A percentile compares a stretch with the other conserved stretches of the same genome.
These are phyloP conservation scores for Aricia artaxerxes DNA, from an alignment of 2,888 invertebrate genomes.

Conservation along the genomic window DNA sequence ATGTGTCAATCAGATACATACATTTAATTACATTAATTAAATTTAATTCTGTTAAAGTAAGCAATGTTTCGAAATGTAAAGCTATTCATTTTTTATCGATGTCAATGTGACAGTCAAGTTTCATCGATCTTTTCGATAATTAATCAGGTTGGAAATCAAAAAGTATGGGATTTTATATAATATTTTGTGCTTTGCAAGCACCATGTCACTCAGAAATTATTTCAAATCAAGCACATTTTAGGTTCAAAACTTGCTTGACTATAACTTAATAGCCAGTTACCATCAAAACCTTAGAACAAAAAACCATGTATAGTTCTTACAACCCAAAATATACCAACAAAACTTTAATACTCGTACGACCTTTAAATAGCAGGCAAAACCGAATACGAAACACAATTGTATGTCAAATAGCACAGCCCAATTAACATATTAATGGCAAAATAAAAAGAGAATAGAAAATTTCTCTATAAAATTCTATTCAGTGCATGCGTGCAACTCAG, in stretches of 20 bases:
- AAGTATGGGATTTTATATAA: too few relatives aligned
- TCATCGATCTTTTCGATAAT: too few relatives aligned
- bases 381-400: neutral
- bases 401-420: constrained; percentile 1
- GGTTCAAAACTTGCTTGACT: too few relatives aligned
- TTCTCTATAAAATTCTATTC: constrained; percentile 24
- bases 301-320: too few relatives aligned
- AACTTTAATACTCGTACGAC: neutral
- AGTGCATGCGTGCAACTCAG: constrained; percentile 22
- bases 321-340: neutral
- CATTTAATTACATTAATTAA: neutral
- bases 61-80: neutral
- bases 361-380: neutral
- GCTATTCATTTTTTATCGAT: too few relatives aligned
- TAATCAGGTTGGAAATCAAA: too few relatives aligned
- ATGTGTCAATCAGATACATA: neutral
- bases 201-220: too few relatives aligned
- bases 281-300: too few relatives aligned
- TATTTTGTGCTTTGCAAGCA: too few relatives aligned
- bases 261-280: too few relatives aligned
- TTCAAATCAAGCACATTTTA: too few relatives aligned
- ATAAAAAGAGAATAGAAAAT: neutral
- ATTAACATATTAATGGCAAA: constrained; percentile 28
- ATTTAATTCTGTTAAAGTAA: neutral
- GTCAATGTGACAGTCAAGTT: too few relatives aligned